Base-by-base conservation (phyloP, 2,888 invertebrate species). In the Agonopterix arenella region DNA sequence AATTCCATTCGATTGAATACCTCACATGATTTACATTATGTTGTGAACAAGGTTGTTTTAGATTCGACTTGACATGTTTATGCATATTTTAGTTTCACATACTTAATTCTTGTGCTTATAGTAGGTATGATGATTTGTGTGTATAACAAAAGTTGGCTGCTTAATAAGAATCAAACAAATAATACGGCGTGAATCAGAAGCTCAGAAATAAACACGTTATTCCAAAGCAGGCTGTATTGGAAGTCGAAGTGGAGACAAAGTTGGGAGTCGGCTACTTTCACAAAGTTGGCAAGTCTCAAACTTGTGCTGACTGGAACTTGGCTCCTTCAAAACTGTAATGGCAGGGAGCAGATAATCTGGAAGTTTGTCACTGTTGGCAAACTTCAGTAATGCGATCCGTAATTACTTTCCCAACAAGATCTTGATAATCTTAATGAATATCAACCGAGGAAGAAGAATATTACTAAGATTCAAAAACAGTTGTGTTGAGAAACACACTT, bases 291-390 rank as follows among this genome's bases (percentile, higher is more conserved):
- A 70, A 77, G 62, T 66, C 64, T 56, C 53, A 52, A 76, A 79
- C 73, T 80, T 73, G 28, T 28, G 64, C 64, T 56, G 68, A 59
- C 64, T 71, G 61, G 56, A 79, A 76, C 72, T 78, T 66, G 60
- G 66, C 68, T 74, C 63, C 75, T 76, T 75, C 71, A 64, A 70
- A 79, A 77, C 73, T 77, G 73, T 79, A 80, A 81, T 80, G 70
- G 73, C 65, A 76, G 64, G 63, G 70, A 77, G 75, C 63, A 77
- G 77, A 80, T 80, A 80, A 82, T 80, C 80, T 78, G 59, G 67
- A 76, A 81, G 75, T 80, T 82, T 78, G 77, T 73, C 71, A 70
- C 68, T 71, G 64, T 61, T 59, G 66, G 62, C 67, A 65, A 80
- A 81, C 72, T 82, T 72, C 50, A 52, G 68, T 77, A 73, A 78